Evolutionary conservation across 2,113 vertebrate genomes (phyloP).

Genomic region (Tamias sibiricus): DNA sequence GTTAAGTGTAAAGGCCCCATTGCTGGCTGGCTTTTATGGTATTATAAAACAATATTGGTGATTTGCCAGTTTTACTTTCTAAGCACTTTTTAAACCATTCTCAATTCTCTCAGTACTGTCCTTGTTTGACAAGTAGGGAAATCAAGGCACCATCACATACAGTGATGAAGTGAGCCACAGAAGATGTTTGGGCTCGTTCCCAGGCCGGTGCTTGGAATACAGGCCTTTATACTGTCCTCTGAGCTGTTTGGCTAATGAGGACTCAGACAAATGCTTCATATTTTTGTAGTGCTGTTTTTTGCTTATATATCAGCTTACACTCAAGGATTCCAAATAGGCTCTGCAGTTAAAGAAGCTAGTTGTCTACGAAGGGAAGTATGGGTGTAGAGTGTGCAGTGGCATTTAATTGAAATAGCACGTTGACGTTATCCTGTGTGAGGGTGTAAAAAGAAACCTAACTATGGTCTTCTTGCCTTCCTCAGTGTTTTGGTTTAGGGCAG

Average conservation of each 20-base stretch:
- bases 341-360: neutral
- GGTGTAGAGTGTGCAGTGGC: neutral
- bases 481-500: neutral
- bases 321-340: neutral
- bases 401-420: neutral
- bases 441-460: neutral
- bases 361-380: neutral
- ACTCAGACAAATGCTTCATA: neutral
- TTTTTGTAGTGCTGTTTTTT: constrained; percentile 21
- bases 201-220: neutral
- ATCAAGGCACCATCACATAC: neutral
- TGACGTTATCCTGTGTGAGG: neutral
- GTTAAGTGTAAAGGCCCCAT: neutral
- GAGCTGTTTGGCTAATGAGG: constrained; percentile 25
- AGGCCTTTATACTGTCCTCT: neutral
- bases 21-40: neutral
- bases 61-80: neutral
- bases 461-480: neutral
- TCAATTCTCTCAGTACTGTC: neutral
- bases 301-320: neutral
- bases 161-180: neutral
- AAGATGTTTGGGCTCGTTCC: neutral
- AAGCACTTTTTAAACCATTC: neutral
- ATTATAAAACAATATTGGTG: neutral
- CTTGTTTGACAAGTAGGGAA: constrained; percentile 52